phyloP scores from a whole-genome alignment of 1,140 invertebrate species.

The Episyrphus balteatus region DNA sequence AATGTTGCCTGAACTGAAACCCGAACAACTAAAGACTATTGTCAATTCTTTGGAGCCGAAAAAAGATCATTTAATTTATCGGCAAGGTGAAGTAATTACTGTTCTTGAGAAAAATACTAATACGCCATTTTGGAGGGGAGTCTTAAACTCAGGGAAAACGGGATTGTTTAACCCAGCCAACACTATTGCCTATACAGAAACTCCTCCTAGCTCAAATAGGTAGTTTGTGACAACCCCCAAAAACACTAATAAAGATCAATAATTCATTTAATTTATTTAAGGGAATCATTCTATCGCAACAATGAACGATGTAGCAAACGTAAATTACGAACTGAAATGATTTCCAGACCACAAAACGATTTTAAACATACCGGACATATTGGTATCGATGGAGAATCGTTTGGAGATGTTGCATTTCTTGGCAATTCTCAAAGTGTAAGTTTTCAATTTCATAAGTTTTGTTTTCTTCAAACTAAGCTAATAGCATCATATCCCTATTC shows the following conservation, averaged over 20 bases:
- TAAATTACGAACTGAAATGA: constrained; percentile 82
- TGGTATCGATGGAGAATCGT: constrained; percentile 91
- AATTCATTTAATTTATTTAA: not conserved
- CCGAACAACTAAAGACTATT: constrained; percentile 74
- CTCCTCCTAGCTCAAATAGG: constrained; percentile 47
- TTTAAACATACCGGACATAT: constrained; percentile 95
- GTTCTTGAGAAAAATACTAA: constrained; percentile 73
- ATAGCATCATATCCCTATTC: too few relatives aligned
- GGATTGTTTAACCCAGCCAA: constrained; percentile 85
- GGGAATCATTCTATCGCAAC: constrained; percentile 30
- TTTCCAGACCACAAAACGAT: constrained; percentile 91
- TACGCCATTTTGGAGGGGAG: constrained; percentile 70
- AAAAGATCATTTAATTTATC: constrained; percentile 66
- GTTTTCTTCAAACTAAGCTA: not conserved
- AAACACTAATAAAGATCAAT: not conserved
- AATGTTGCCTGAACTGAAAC: constrained; percentile 73
- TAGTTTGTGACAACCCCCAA: not conserved
- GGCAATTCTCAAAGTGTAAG: constrained; percentile 42
- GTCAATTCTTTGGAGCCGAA: constrained; percentile 32
- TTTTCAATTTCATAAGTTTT: not conserved
- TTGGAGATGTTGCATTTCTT: constrained; percentile 87
- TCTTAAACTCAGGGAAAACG: constrained; percentile 69
- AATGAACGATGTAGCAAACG: constrained; percentile 41
- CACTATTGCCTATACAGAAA: constrained; percentile 79
- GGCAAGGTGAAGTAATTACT: constrained; percentile 82